Conservation (phyloP, 2,113 vertebrate genomes). For the Pavo muticus region DNA sequence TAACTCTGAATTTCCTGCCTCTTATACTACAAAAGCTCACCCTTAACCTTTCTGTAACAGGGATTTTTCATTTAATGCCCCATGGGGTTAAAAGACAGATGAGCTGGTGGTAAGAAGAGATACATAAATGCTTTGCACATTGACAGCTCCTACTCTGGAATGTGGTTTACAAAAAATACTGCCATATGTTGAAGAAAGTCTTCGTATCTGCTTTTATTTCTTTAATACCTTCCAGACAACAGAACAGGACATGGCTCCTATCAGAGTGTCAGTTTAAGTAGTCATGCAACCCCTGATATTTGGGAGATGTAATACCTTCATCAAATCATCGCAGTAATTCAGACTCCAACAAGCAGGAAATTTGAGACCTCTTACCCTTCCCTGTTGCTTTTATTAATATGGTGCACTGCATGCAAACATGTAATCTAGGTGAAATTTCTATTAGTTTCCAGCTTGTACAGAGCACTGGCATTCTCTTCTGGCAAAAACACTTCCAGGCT, state of each 20-base stretch:
- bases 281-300: not conserved
- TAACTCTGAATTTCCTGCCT: conserved; percentile 45
- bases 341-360: not conserved
- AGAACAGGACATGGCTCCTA: not conserved
- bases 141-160: conserved; percentile 21
- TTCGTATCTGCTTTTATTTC: conserved; percentile 52
- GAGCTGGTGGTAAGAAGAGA: conserved; percentile 14
- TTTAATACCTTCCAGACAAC: conserved; percentile 62
- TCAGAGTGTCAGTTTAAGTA: not conserved
- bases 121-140: conserved; percentile 33
- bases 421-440: not conserved
- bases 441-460: not conserved
- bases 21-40: conserved; percentile 50
- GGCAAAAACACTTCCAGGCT: not conserved
- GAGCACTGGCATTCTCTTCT: not conserved
- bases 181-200: conserved; percentile 44
- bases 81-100: conserved; percentile 40
- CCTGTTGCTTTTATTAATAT: not conserved
- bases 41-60: conserved; percentile 32
- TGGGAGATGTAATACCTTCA: not conserved
- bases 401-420: not conserved
- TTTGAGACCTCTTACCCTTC: not conserved
- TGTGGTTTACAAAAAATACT: conserved; percentile 31
- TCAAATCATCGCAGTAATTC: not conserved
- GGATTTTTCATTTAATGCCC: conserved; percentile 37